Percentiles rank a stretch among this genome's conserved stretches.
Conservation (phyloP, 2,797 vertebrate genomes). For the Australoheros facetus region DNA sequence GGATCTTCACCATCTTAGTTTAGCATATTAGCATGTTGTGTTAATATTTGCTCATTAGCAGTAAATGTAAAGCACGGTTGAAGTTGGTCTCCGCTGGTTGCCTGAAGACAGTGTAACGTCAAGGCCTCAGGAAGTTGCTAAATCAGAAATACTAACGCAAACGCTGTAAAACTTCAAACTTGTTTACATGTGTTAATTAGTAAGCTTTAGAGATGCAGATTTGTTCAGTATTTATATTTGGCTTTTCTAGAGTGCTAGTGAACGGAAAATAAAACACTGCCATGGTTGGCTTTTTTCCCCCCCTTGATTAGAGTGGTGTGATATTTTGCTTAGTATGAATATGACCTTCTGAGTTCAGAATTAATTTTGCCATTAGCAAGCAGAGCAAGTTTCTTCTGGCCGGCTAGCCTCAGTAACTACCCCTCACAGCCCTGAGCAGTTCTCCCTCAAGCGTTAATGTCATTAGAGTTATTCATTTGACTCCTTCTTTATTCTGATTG, state of each 20-base stretch:
- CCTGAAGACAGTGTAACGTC: too few relatives aligned
- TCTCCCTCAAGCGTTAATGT: conserved; percentile 77
- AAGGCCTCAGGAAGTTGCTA: too few relatives aligned
- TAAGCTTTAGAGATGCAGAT: neutral
- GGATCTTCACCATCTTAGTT: neutral
- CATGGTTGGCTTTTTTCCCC: conserved; percentile 15
- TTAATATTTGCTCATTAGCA: neutral
- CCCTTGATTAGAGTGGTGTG: conserved; percentile 31
- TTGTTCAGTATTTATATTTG: conserved; percentile 18
- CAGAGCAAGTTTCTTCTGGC: conserved; percentile 53
- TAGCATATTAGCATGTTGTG: neutral
- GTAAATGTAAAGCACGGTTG: neutral
- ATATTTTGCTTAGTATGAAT: conserved; percentile 53
- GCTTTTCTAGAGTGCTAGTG: conserved; percentile 9
- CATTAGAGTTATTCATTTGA: conserved; percentile 83
- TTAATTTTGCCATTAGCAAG: conserved; percentile 69
- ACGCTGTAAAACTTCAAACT: neutral
- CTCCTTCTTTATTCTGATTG: conserved; percentile 80
- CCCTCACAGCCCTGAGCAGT: conserved; percentile 58
- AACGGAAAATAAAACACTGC: conserved; percentile 24
- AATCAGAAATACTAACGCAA: neutral
- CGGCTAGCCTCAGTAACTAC: conserved; percentile 53
- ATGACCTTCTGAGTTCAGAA: conserved; percentile 60
- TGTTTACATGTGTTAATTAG: conserved; percentile 1
- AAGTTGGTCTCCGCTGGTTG: neutral